Evolutionary conservation across 1,140 invertebrate genomes (phyloP), one percentile per base, ranked within the genome.

Genomic region (Papilio machaon): DNA sequence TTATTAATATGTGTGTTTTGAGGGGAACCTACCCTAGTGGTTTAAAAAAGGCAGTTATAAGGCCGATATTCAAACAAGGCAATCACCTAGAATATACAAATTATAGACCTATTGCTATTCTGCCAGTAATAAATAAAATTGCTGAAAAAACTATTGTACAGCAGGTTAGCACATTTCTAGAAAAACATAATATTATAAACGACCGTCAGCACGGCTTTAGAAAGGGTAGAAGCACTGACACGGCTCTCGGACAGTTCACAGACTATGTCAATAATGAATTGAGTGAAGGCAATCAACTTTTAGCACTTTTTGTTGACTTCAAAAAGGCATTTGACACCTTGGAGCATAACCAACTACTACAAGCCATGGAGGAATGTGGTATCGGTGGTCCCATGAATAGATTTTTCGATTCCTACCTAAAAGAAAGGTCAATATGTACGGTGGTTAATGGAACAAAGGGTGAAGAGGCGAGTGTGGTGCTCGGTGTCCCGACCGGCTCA

Each of bases 1-100:
- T 86, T 43, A 80, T 84, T 10, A 86, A 84, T 49, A 43, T 86
- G 17, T 83, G 82, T 75, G 23, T 84, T 46, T 7, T 58, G 54
- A 73, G 54, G 9, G 75, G 79, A 10, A 2, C 49, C 43, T 86
- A 86, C 70, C 83, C 85, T 13, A 47, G 82, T 46, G 49, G 81
- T 15, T 67, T 86, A 74, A 86, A 86, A 79, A 54, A 78, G 30
- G 79, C 85, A 10, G 64, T 84, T 9, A 60, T 60, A 60, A 19
- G 58, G 49, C 13, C 49, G 17, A 52, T 52, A n/a, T n/a, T n/a
- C n/a, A n/a, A n/a, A n/a, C n/a, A n/a, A n/a, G n/a, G n/a, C n/a
- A n/a, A n/a, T n/a, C 49, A n/a, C n/a, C n/a, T n/a, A n/a, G n/a
- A n/a, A n/a, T n/a, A n/a, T n/a, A n/a, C n/a, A n/a, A n/a, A n/a